Percentiles rank a stretch among this genome's conserved stretches.
These are phyloP conservation scores for Phalacrocorax brasilianus DNA, from an alignment of 2,113 vertebrate species.

Conservation along the genomic window DNA sequence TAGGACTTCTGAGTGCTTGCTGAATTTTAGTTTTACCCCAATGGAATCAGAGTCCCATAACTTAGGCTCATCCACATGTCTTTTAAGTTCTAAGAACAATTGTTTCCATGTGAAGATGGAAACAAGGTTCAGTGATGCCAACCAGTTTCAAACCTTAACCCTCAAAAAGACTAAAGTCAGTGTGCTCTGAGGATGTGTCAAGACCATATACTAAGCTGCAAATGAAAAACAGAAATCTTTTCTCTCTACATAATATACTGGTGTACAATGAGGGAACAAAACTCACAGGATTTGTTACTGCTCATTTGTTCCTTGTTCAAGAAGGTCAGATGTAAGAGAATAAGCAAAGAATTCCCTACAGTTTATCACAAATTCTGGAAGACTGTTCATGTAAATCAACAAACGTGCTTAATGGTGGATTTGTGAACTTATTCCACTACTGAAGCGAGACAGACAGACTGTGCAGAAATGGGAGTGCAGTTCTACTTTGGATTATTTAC, in stretches of 20 bases:
- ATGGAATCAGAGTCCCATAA: neutral
- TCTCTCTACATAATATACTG: neutral
- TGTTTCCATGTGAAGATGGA: neutral
- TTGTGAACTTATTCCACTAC: neutral
- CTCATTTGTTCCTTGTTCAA: neutral
- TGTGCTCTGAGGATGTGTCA: neutral
- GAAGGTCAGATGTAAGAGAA: neutral
- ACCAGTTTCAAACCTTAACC: neutral
- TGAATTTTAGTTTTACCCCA: neutral
- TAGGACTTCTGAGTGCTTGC: neutral
- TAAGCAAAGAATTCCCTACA: neutral
- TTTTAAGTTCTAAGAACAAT: neutral
- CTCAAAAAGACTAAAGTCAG: neutral
- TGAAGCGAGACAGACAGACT: neutral
- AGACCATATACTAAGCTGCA: neutral
- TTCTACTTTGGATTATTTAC: neutral
- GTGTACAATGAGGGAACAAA: neutral
- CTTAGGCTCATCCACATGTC: fast-evolving
- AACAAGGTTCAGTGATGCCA: neutral
- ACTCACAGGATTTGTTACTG: neutral
- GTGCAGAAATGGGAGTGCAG: neutral
- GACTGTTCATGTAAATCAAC: neutral
- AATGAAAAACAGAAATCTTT: neutral
- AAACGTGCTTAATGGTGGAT: neutral
- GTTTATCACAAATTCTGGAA: neutral